Evolutionary conservation across 1,140 invertebrate species (phyloP).

Genomic region (Camponotus floridanus): DNA sequence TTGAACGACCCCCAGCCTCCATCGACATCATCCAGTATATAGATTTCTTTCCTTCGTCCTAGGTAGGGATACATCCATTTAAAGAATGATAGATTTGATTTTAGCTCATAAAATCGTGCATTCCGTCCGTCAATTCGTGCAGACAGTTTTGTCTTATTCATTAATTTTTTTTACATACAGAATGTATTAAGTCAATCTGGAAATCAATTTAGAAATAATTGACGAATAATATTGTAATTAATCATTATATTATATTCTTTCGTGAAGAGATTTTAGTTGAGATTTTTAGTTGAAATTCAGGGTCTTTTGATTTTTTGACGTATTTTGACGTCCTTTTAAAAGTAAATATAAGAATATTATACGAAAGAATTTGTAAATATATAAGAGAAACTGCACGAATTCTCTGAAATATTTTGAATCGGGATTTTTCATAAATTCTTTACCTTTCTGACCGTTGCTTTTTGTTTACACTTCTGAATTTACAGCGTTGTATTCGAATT

Average conservation of each 20-base stretch:
- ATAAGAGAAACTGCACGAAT: neutral
- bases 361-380: neutral
- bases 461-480: slow-evolving; percentile 6
- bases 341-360: neutral
- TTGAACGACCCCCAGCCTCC: slow-evolving; percentile 44
- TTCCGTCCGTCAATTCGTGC: slow-evolving; percentile 69
- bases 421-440: slow-evolving; percentile 9
- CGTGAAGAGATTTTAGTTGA: neutral
- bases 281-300: neutral
- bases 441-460: neutral
- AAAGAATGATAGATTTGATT: slow-evolving; percentile 78
- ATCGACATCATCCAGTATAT: slow-evolving; percentile 5
- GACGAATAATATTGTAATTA: neutral
- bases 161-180: neutral
- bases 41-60: slow-evolving; percentile 15
- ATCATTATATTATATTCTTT: neutral
- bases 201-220: neutral
- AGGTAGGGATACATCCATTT: slow-evolving; percentile 71
- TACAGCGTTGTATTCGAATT: neutral
- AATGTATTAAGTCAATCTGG: neutral
- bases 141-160: slow-evolving; percentile 6
- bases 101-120: slow-evolving; percentile 66
- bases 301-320: neutral
- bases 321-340: neutral
- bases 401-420: neutral